These are phyloP conservation scores for Engraulis encrasicolus DNA, from an alignment of 2,113 vertebrate genomes.

Conservation along the genomic window DNA sequence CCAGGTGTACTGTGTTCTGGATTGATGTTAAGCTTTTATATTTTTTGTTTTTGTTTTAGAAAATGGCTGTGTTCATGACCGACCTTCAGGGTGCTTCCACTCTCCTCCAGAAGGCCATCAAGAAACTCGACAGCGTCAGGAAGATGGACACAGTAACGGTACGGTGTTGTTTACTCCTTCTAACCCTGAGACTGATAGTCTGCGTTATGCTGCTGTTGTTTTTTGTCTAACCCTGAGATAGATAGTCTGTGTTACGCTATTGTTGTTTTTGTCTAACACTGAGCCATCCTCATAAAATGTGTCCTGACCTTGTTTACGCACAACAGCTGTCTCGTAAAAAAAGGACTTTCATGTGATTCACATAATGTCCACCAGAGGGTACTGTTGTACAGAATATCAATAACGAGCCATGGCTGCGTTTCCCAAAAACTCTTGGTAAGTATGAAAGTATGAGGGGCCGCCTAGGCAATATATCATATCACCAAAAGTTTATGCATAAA, in stretches of 20 bases:
- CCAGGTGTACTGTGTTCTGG: not conserved
- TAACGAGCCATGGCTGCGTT: not conserved
- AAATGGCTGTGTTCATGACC: slow-evolving; percentile 78
- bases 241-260: not conserved
- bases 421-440: too few relatives aligned
- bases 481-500: too few relatives aligned
- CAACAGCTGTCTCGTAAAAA: not conserved
- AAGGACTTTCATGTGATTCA: not conserved
- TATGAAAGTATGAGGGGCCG: too few relatives aligned
- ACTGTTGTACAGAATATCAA: not conserved
- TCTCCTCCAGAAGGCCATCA: slow-evolving; percentile 82
- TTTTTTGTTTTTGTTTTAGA: slow-evolving; percentile 69
- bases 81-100: slow-evolving; percentile 76
- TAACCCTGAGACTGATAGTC: too few relatives aligned
- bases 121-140: slow-evolving; percentile 70
- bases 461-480: too few relatives aligned
- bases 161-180: slow-evolving; percentile 20
- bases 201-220: too few relatives aligned
- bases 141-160: slow-evolving; percentile 77
- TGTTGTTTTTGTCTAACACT: not conserved
- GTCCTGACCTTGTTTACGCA: not conserved
- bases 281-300: not conserved
- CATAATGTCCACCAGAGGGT: not conserved
- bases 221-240: too few relatives aligned
- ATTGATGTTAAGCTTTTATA: not conserved